These are phyloP conservation scores for Caenorhabditis latens DNA, from an alignment of 1,140 invertebrate species.

Conservation along the genomic window DNA sequence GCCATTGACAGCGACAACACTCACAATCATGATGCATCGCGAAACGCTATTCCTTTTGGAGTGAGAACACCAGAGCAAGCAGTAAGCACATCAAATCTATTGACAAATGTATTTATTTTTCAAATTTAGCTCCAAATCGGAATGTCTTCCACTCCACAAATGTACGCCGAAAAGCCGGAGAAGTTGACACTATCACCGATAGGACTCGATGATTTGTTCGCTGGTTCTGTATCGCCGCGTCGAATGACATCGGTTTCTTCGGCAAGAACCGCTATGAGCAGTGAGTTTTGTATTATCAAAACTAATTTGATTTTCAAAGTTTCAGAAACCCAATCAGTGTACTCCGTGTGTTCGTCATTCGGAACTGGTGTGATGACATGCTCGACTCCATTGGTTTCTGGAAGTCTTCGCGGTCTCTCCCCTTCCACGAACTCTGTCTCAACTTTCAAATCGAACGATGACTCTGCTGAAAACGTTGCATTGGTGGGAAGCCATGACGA, in stretches of 20 bases:
- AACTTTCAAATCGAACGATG: background rate
- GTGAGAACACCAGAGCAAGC: slow-evolving; percentile 7
- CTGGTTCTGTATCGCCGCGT: background rate
- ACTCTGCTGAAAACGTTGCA: background rate
- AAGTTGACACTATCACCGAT: slow-evolving; percentile 16
- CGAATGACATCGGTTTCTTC: background rate
- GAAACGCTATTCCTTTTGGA: slow-evolving; percentile 25
- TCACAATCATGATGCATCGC: slow-evolving; percentile 23
- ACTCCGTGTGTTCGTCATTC: slow-evolving; percentile 33
- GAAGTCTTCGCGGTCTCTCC: background rate
- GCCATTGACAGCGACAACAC: slow-evolving; percentile 26
- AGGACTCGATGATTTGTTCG: slow-evolving; percentile 21
- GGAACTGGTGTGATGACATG: slow-evolving; percentile 16
- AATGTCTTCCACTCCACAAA: background rate
- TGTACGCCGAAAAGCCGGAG: slow-evolving; percentile 7
- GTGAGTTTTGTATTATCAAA: background rate
- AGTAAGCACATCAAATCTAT: background rate
- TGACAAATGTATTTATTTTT: background rate
- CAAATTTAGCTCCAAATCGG: background rate
- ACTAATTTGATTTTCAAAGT: background rate
- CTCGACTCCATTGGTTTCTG: background rate
- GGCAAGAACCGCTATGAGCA: background rate
- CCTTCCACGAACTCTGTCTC: background rate
- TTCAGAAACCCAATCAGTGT: slow-evolving; percentile 9
- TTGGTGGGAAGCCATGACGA: background rate